Evolutionary conservation across 2,888 invertebrate genomes (phyloP), one percentile per base, ranked within the genome.

Genomic region (Dascillus cervinus): DNA sequence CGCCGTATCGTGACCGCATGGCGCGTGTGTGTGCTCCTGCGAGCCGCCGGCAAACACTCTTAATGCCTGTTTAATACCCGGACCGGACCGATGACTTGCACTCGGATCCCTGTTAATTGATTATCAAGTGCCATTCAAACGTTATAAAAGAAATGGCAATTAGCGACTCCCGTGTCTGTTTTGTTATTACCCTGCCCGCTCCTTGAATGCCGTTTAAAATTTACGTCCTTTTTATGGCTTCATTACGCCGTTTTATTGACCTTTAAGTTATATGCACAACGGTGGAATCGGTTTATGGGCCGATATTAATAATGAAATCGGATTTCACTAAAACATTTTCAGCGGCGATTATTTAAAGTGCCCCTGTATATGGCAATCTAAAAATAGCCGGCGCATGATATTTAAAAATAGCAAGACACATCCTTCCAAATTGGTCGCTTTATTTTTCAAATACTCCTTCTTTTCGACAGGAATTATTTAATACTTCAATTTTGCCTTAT

Each of bases 31-130:
- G 22, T n/a, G n/a, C 29, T 23, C 21, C 28, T 28, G 29, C 13
- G 29, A 23, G 15, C 29, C 29, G 29, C 29, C 29, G 23, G 29
- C 29, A 22, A 29, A 29, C 29, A 22, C 23, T n/a, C n/a, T 29
- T 22, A 29, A 29, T 29, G 11, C 29, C 29, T 29, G 23, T 29
- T 29, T 29, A 29, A 29, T 29, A 29, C 29, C 29, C 29, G 22
- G 22, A 29, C 23, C n/a, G 15, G 15, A 29, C 29, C 29, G 23
- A 29, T 29, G 29, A 29, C 29, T 29, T 29, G 23, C 22, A 29
- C 29, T 29, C 23, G 29, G 11, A 29, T 29, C 29, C 29, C 22
- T 8, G 22, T 29, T 28, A 29, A 29, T 29, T 29, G 29, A 23
- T 29, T 29, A 23, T 17, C 29, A 29, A 23, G 23, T 29, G 17